Conservation (phyloP, 2,888 invertebrate species). For the Linnaemya tessellans region DNA sequence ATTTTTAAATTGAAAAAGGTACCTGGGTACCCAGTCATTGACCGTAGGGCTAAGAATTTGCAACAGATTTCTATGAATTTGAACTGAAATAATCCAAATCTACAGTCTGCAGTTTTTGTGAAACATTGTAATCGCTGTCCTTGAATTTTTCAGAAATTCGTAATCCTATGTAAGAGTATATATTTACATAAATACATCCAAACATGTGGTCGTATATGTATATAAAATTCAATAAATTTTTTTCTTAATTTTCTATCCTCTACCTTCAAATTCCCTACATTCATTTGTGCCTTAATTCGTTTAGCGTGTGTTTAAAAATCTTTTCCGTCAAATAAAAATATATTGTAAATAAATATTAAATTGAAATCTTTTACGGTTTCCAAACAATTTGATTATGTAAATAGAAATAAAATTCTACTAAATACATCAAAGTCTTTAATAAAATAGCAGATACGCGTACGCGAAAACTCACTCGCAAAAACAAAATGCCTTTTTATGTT, state of each 20-base stretch:
- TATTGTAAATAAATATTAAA: not conserved
- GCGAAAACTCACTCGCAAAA: not conserved
- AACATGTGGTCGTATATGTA: too few relatives aligned
- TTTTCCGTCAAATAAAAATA: not conserved
- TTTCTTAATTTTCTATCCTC: not conserved
- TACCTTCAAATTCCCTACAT: not conserved
- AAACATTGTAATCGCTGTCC: too few relatives aligned
- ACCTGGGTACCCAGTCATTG: too few relatives aligned
- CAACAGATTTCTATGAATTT: too few relatives aligned
- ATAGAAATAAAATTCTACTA: conserved; percentile 56
- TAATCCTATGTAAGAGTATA: too few relatives aligned
- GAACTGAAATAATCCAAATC: too few relatives aligned
- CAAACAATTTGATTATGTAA: conserved; percentile 68
- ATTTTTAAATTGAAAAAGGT: too few relatives aligned
- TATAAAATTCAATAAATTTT: too few relatives aligned
- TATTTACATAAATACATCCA: too few relatives aligned
- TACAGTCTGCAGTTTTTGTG: too few relatives aligned
- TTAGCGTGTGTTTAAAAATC: not conserved
- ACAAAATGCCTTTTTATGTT: conserved; percentile 57
- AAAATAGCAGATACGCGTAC: conserved; percentile 9
- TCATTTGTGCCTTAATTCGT: not conserved
- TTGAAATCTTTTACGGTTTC: conserved; percentile 48
- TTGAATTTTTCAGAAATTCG: too few relatives aligned
- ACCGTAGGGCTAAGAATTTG: too few relatives aligned
- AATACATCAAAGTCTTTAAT: conserved; percentile 57